Percentiles rank a stretch among this genome's conserved stretches.
Evolutionary conservation across 2,888 invertebrate species (phyloP).

Genomic region (Cheilosia scutellata): DNA sequence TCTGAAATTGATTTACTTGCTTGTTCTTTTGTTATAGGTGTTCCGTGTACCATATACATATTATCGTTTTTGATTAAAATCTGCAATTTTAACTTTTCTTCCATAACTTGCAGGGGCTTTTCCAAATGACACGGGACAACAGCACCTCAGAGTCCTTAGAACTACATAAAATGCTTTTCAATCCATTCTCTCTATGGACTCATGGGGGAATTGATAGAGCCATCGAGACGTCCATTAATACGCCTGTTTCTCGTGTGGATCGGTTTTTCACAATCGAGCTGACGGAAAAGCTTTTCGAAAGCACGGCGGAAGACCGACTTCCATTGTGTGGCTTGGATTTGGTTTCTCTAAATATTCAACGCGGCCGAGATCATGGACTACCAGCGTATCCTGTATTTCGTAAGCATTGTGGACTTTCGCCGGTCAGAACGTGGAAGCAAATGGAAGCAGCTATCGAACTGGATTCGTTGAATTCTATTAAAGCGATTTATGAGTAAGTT

Average conservation of each 20-base stretch:
- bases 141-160: slow-evolving; percentile 88
- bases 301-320: slow-evolving; percentile 78
- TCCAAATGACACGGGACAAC: slow-evolving; percentile 87
- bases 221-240: slow-evolving; percentile 88
- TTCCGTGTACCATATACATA: no score
- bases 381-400: slow-evolving; percentile 92
- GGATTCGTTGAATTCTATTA: slow-evolving; percentile 87
- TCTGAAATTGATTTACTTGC: neutral
- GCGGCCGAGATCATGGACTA: slow-evolving; percentile 94
- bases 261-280: slow-evolving; percentile 83
- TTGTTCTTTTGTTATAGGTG: no score
- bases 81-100: neutral
- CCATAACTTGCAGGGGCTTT: slow-evolving; percentile 86
- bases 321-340: slow-evolving; percentile 91
- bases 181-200: slow-evolving; percentile 90
- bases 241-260: slow-evolving; percentile 85
- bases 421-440: slow-evolving; percentile 87
- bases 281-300: slow-evolving; percentile 83
- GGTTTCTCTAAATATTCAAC: slow-evolving; percentile 94
- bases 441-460: slow-evolving; percentile 88
- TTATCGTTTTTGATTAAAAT: no score
- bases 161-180: slow-evolving; percentile 91
- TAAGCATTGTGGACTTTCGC: slow-evolving; percentile 89
- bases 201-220: slow-evolving; percentile 87
- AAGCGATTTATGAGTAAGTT: slow-evolving; percentile 87